phyloP scores from a whole-genome alignment of 2,113 vertebrate species.

The Haplochromis vanheusdeni region DNA sequence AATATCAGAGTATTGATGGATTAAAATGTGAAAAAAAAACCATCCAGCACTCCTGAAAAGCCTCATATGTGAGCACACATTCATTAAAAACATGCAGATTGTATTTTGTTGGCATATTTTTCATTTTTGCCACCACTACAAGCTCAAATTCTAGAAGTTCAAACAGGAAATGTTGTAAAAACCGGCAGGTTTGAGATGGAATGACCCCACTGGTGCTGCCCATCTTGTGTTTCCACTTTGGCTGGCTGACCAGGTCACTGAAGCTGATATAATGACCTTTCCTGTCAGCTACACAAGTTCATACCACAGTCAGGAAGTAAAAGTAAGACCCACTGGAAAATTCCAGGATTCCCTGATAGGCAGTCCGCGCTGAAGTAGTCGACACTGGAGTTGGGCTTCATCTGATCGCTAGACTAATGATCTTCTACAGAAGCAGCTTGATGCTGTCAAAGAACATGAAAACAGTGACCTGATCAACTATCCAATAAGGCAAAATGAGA shows the following conservation, averaged over 20 bases:
- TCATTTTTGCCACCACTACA: not conserved
- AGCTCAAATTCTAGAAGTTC: not conserved
- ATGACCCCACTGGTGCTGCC: not conserved
- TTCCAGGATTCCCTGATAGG: not conserved
- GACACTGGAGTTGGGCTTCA: not conserved
- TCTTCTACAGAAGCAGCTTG: not conserved
- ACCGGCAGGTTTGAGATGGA: fast-evolving
- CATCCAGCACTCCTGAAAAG: not conserved
- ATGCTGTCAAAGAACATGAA: not conserved
- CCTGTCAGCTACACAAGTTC: not conserved
- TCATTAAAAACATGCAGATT: not conserved
- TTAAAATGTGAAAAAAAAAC: not conserved
- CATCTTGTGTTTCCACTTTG: not conserved
- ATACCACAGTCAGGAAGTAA: not conserved
- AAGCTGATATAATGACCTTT: not conserved
- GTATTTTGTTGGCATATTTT: not conserved
- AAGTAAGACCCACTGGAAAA: not conserved
- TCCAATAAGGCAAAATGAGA: not conserved
- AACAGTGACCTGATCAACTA: not conserved
- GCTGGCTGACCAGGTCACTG: not conserved
- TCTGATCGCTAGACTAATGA: not conserved
- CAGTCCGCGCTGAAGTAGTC: not conserved
- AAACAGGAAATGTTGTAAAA: not conserved
- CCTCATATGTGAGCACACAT: not conserved
- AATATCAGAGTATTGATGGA: not conserved